These are phyloP conservation scores for Champsocephalus gunnari DNA, from an alignment of 2,797 vertebrate species.

Conservation along the genomic window DNA sequence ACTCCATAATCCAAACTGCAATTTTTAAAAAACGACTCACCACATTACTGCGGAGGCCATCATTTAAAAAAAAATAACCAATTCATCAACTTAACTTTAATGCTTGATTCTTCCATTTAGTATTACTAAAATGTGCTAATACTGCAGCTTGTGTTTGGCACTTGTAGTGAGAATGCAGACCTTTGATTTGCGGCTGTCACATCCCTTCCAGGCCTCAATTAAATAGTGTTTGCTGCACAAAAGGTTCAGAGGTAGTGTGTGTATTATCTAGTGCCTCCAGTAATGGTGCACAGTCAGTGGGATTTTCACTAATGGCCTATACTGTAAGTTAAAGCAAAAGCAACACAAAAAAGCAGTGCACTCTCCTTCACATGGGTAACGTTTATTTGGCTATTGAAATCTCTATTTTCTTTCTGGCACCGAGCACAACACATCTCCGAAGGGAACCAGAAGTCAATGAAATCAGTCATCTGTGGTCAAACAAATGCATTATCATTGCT, in stretches of 20 bases:
- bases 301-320: too few species aligned
- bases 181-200: slow-evolving; percentile 21
- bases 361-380: too few species aligned
- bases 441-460: too few species aligned
- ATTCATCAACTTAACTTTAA: slow-evolving; percentile 16
- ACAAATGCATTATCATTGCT: too few species aligned
- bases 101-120: slow-evolving; percentile 8
- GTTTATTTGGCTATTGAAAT: too few species aligned
- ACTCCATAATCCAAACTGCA: too few species aligned
- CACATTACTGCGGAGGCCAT: not conserved
- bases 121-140: slow-evolving; percentile 15
- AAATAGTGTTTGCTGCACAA: slow-evolving; percentile 45
- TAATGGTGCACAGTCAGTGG: slow-evolving; percentile 24
- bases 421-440: too few species aligned
- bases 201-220: slow-evolving; percentile 40
- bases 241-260: slow-evolving; percentile 46
- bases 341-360: too few species aligned
- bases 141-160: slow-evolving; percentile 22
- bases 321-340: too few species aligned
- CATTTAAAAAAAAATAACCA: slow-evolving; percentile 17
- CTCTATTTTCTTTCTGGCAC: too few species aligned
- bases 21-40: not conserved
- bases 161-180: slow-evolving; percentile 22
- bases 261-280: slow-evolving; percentile 47
- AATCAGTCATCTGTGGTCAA: too few species aligned